Evolutionary conservation across 2,888 invertebrate genomes (phyloP).

Genomic region (Muscina levida): DNA sequence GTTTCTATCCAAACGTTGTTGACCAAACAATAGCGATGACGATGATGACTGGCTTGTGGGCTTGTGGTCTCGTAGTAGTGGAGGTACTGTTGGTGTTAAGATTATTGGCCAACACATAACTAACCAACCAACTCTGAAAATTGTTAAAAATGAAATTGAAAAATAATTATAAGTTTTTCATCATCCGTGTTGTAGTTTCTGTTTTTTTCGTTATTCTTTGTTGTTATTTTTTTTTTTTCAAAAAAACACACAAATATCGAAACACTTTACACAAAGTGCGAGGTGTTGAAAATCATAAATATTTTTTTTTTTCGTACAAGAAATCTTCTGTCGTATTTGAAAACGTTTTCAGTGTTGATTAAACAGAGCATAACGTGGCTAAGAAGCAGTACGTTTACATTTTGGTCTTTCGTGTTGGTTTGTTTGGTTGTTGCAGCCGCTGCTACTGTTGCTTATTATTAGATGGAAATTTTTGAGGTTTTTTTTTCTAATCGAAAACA

Average conservation of each 20-base stretch:
- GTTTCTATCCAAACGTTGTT: neutral
- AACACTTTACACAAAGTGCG: constrained; percentile 30
- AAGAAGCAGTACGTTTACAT: neutral
- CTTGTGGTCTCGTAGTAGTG: neutral
- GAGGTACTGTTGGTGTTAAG: neutral
- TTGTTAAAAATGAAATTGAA: constrained; percentile 49
- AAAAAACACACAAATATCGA: constrained; percentile 15
- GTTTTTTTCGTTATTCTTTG: constrained; percentile 46
- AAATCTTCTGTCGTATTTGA: constrained; percentile 30
- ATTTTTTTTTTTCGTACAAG: constrained; percentile 18
- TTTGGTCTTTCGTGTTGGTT: neutral
- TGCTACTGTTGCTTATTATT: too few relatives aligned
- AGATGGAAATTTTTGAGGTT: constrained; percentile 4
- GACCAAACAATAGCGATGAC: too few relatives aligned
- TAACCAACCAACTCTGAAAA: neutral
- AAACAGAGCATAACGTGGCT: constrained; percentile 29
- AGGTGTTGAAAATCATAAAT: constrained; percentile 50
- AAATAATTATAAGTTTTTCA: constrained; percentile 62
- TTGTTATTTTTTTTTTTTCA: neutral
- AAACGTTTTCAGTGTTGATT: constrained; percentile 12
- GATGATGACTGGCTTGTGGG: neutral
- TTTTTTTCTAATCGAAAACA: neutral
- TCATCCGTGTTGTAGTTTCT: constrained; percentile 19
- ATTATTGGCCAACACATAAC: constrained; percentile 7
- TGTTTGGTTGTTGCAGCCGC: too few relatives aligned